phyloP scores from a whole-genome alignment of 2,888 invertebrate genomes.

The Sicus ferrugineus region DNA sequence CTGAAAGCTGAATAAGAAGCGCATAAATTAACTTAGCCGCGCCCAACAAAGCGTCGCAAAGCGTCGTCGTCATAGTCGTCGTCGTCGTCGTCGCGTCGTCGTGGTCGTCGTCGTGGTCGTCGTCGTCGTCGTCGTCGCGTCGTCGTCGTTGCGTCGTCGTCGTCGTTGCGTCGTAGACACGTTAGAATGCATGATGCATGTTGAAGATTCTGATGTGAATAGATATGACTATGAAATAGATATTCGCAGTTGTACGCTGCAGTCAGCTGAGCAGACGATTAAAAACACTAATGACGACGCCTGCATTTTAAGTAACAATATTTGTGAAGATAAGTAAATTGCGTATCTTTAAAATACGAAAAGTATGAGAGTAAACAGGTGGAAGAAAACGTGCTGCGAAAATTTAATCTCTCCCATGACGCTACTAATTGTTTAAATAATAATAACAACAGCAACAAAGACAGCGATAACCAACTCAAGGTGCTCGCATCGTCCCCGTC shows the following conservation, averaged over 20 bases:
- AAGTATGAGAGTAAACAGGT: slow-evolving; percentile 34
- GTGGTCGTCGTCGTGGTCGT: too few relatives aligned
- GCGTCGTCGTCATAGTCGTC: not conserved
- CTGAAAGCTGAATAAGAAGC: not conserved
- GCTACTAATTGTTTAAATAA: not conserved
- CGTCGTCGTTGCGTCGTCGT: not conserved
- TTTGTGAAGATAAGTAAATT: too few relatives aligned
- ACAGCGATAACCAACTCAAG: not conserved
- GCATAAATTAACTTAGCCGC: not conserved
- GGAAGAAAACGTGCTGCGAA: slow-evolving; percentile 15
- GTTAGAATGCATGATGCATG: slow-evolving; percentile 16
- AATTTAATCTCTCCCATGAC: not conserved
- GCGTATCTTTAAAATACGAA: slow-evolving; percentile 24
- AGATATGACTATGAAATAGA: too few relatives aligned
- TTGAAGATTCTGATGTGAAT: too few relatives aligned
- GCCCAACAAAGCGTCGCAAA: not conserved
- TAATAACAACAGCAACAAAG: not conserved
- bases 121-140: not conserved
- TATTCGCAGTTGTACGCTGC: too few relatives aligned
- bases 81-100: not conserved
- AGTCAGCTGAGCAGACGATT: too few relatives aligned
- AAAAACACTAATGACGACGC: too few relatives aligned
- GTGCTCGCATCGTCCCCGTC: too few relatives aligned
- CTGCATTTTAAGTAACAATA: too few relatives aligned
- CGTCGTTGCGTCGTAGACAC: not conserved